Evolutionary conservation across 2,888 invertebrate species (phyloP).

Genomic region (Metellina segmentata): DNA sequence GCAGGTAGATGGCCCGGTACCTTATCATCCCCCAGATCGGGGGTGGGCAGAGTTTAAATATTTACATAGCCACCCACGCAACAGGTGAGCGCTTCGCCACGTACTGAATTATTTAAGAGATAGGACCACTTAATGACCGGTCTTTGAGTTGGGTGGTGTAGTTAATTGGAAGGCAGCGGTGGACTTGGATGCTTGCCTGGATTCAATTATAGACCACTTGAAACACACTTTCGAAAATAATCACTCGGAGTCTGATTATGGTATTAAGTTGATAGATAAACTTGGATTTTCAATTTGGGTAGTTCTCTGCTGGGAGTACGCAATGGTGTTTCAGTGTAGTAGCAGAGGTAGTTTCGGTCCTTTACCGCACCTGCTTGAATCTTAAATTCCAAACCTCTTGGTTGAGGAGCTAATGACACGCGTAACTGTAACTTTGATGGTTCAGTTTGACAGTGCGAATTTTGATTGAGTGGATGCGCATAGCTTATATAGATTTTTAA

Average conservation of each 20-base stretch:
- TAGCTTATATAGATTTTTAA: too few species aligned
- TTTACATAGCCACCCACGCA: conserved; percentile 76
- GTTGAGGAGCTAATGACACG: too few species aligned
- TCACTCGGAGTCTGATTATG: not conserved
- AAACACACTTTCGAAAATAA: conserved; percentile 35
- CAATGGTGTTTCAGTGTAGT: not conserved
- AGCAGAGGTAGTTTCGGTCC: not conserved
- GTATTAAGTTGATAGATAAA: conserved; percentile 52
- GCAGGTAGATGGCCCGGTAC: not conserved
- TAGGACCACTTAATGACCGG: conserved; percentile 68
- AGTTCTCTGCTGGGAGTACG: not conserved
- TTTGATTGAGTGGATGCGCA: too few species aligned
- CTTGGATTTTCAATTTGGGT: conserved; percentile 30
- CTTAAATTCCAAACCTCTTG: not conserved
- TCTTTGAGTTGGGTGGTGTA: conserved; percentile 56
- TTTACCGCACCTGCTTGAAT: not conserved
- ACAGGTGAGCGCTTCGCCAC: conserved; percentile 64
- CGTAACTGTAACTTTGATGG: too few species aligned
- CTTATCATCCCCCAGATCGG: conserved; percentile 28
- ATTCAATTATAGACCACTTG: conserved; percentile 41
- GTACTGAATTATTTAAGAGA: conserved; percentile 74
- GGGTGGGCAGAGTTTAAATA: conserved; percentile 73
- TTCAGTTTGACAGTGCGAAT: too few species aligned
- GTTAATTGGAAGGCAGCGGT: conserved; percentile 66
- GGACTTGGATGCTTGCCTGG: not conserved